Base-by-base conservation (phyloP, 2,888 invertebrate genomes). In the Dynastes tityus region DNA sequence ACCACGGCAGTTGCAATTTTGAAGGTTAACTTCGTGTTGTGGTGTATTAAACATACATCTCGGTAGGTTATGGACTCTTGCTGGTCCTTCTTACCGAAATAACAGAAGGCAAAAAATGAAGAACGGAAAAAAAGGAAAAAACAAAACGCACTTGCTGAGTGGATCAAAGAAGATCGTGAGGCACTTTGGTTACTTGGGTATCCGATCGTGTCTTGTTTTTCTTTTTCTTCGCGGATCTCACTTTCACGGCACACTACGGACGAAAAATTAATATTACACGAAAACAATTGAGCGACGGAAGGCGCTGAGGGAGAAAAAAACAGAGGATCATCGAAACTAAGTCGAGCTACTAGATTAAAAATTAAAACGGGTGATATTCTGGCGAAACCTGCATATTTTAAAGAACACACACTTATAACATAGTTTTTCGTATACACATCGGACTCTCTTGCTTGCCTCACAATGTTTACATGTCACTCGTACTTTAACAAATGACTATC, bases 401-500 rank as follows among this genome's bases (percentile, higher is more conserved):
- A 8, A 45, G 8, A 45, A 8, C 11, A 11, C 45, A 45, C 45
- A 11, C 45, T 4, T 83, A 81, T 82, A 40, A 9, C 16, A 65
- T 65, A 65, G 81, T 80, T 80, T 77, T 81, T 86, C 87, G 86
- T 87, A 87, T 86, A 86, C 86, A 86, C 77, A 80, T 81, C 78
- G 79, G 84, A 83, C 83, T 85, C 45, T 45, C 45, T 45, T 45
- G 45, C 45, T 45, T 11, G 45, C 11, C 45, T 45, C 45, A 11
- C 45, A 45, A 84, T 89, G 89, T 89, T 89, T 89, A 89, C 89
- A 89, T 89, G 89, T 89, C 89, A 89, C 87, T 87, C 85, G 85
- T 85, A 84, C 86, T 86, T 87, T 89, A 89, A 89, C 89, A 89
- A 89, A 89, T 89, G 89, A 89, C 87, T 88, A 87, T 88, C 88